Conservation (phyloP, 1,140 invertebrate species). For the Reticulitermes speratus region DNA sequence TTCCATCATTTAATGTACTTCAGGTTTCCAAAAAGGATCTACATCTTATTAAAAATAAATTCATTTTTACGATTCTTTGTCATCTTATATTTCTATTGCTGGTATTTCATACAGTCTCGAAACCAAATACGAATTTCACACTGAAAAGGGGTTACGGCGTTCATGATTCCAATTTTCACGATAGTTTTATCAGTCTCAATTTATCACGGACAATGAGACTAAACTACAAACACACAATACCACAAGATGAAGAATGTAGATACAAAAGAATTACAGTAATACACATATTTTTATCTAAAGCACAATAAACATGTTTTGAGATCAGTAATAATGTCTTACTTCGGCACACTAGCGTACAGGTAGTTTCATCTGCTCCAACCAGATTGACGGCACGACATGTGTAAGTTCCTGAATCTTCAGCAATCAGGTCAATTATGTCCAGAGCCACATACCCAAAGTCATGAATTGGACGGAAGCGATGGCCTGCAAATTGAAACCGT, state of each 20-base stretch:
- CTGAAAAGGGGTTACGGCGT: too few species aligned
- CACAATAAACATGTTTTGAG: neutral
- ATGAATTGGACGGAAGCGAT: slow-evolving; percentile 90
- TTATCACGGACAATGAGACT: too few species aligned
- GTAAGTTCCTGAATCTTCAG: slow-evolving; percentile 92
- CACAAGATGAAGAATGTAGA: neutral
- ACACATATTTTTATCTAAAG: neutral
- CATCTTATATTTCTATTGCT: too few species aligned
- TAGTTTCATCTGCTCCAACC: slow-evolving; percentile 82
- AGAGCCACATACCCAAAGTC: slow-evolving; percentile 94
- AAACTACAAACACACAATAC: neutral
- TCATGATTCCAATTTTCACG: too few species aligned
- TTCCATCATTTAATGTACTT: too few species aligned
- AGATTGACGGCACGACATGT: slow-evolving; percentile 89
- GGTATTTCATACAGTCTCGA: too few species aligned
- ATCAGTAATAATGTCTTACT: slow-evolving; percentile 47
- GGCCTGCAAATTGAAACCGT: slow-evolving; percentile 53
- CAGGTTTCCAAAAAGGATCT: too few species aligned
- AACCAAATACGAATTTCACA: too few species aligned
- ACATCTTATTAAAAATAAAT: too few species aligned
- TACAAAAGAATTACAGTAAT: neutral
- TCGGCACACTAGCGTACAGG: slow-evolving; percentile 67
- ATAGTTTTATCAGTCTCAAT: too few species aligned
- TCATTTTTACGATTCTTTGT: too few species aligned
- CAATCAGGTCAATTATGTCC: slow-evolving; percentile 86